A percentile compares a stretch with the other conserved stretches of the same genome.
Evolutionary conservation across 1,140 invertebrate species (phyloP).

Genomic region (Archivesica marissinica): DNA sequence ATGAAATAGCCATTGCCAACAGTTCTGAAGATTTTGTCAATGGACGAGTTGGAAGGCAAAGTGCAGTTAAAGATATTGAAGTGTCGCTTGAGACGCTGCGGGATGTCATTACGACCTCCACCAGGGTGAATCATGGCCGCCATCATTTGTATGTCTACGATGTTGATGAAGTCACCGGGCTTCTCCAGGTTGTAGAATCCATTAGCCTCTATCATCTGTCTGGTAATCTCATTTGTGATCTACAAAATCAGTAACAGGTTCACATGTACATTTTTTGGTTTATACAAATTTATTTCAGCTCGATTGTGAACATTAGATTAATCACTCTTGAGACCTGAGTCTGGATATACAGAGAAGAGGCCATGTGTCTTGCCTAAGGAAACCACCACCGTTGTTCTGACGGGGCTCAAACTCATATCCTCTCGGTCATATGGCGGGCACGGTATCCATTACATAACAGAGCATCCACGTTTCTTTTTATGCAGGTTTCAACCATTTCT

Average conservation of each 20-base stretch:
- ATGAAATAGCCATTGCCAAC: constrained; percentile 83
- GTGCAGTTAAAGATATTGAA: constrained; percentile 98
- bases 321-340: no score
- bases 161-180: constrained; percentile 96
- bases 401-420: no score
- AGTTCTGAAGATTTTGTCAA: constrained; percentile 93
- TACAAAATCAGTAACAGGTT: constrained; percentile 66
- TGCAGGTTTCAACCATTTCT: no score
- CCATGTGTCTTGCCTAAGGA: no score
- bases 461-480: no score
- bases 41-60: constrained; percentile 92
- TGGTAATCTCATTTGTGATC: constrained; percentile 96
- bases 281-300: no score
- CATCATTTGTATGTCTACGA: constrained; percentile 95
- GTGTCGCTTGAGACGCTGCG: constrained; percentile 95
- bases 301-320: no score
- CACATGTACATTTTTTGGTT: no score
- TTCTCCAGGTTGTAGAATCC: constrained; percentile 99
- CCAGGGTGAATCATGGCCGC: constrained; percentile 97
- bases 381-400: no score
- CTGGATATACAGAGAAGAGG: no score
- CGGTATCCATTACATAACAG: no score
- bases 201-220: constrained; percentile 98
- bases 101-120: constrained; percentile 96
- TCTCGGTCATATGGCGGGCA: no score